Evolutionary conservation across 2,888 invertebrate genomes (phyloP).

Genomic region (Molorchus minor): DNA sequence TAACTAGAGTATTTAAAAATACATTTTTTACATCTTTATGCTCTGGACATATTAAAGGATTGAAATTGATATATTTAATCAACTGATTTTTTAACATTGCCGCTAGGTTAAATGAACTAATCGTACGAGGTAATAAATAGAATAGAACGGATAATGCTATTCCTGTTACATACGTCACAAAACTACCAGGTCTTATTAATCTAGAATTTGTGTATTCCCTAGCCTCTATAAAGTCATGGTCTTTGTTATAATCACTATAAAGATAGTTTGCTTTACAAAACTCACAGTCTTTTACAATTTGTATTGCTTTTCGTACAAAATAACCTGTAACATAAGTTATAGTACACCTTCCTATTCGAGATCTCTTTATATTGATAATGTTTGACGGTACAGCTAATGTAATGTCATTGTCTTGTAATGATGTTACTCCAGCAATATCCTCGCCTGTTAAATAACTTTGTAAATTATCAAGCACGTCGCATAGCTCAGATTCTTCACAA

Average conservation of each 20-base stretch:
- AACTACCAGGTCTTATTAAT: constrained; percentile 21
- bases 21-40: no score
- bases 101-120: not conserved
- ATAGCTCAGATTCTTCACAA: constrained; percentile 26
- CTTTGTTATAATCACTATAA: constrained; percentile 2
- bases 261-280: constrained; percentile 6
- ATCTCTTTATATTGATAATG: not conserved
- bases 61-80: no score
- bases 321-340: constrained; percentile 3
- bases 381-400: not conserved
- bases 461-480: not conserved
- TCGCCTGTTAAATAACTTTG: not conserved
- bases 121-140: not conserved
- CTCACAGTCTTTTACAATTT: constrained; percentile 1
- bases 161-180: not conserved
- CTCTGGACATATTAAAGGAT: no score
- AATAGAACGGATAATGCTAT: not conserved
- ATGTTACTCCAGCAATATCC: not conserved
- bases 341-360: not conserved
- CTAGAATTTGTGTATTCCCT: constrained; percentile 13
- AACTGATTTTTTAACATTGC: not conserved
- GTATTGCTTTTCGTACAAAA: constrained; percentile 1
- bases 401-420: not conserved
- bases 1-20: no score
- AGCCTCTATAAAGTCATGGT: constrained; percentile 12